Evolutionary conservation across 1,140 invertebrate species (phyloP), one percentile per base, ranked within the genome.

Genomic region (Macrobrachium rosenbergii): DNA sequence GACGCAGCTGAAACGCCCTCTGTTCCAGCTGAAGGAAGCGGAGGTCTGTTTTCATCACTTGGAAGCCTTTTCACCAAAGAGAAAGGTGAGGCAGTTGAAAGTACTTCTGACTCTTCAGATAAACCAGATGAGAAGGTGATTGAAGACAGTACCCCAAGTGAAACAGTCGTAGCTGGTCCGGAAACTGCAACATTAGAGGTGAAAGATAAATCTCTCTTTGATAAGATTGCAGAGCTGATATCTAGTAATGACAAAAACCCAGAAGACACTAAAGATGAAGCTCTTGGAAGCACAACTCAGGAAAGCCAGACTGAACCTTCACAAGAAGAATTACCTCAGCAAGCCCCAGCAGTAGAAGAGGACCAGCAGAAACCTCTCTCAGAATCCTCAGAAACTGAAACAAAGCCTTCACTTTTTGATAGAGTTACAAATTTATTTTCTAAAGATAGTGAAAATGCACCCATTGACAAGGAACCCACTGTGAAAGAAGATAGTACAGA

Each of bases 321-420:
- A 52, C 52, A 52, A 52, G 52, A 52, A 52, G 52, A 52, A 52
- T 12, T 52, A 8, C 52, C 52, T 52, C 52, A 52, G 7, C 52
- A 52, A 52, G 52, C 52, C 6, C 52, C 52, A 52, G 52, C 7
- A 52, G 52, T 52, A 8, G 52, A 52, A 10, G 52, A 8, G 0
- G 52, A 52, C 52, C 52, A 52, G 52, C 52, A 52, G 2, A 52
- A 52, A 52, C 52, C 52, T 10, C 12, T 52, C 8, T 72, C 21
- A 3, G 69, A 28, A 16, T 16, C 23, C 19, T 23, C 69, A 28
- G 16, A 23, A 23, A n/a, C 23, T 14, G 69, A 72, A 72, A 6
- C 17, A 12, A 72, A 72, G 69, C 69, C 69, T 72, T 72, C 69
- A 72, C n/a, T 72, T 43, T n/a, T 72, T 5, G 23, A 72, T 28